Evolutionary conservation across 2,888 invertebrate genomes (phyloP), one percentile per base, ranked within the genome.

Genomic region (Cylindroiulus punctatus): DNA sequence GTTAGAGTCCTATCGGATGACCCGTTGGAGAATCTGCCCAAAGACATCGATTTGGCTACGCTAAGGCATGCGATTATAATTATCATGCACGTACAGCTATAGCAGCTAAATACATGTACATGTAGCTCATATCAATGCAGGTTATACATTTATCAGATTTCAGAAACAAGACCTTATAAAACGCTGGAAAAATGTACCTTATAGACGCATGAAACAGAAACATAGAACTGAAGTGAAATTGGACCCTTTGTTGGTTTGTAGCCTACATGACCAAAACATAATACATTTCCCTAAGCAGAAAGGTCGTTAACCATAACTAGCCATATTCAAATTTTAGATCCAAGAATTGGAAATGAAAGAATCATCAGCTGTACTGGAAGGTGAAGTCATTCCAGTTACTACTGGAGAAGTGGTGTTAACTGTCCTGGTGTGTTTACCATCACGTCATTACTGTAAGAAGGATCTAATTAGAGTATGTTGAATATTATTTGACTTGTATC

Each of bases 141-240:
- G 42, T 14, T 12, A 30, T 84, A 26, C n/a, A 40, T 84, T 47
- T 84, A 7, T 47, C 10, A 84, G 84, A 30, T 52, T 84, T 52
- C 84, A 84, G 30, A 52, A 84, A 52, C 32, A 84, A 57, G 84
- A 84, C 0, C 84, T 84, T n/a, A 5, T 52, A 10, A 84, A 84
- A 84, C 84, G 84, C 26, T 84, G 84, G 84, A 84, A 52, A 47
- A 52, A 30, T 52, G 26, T 22, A 0, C n/a, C 32, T 32, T 84
- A 84, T 47, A 30, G 47, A 84, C 47, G 30, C 4, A 3, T 32
- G 44, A 84, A 44, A 30, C 44, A 44, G 17, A 76, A 76, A 76
- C 30, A 14, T 3, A 76, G 76, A 76, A 17, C 76, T 17, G 76
- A 76, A 76, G 14, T 32, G 30, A 76, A 76, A 30, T 17, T 76